Base-by-base conservation (phyloP, 2,888 invertebrate genomes). In the Embidobia sp. region DNA sequence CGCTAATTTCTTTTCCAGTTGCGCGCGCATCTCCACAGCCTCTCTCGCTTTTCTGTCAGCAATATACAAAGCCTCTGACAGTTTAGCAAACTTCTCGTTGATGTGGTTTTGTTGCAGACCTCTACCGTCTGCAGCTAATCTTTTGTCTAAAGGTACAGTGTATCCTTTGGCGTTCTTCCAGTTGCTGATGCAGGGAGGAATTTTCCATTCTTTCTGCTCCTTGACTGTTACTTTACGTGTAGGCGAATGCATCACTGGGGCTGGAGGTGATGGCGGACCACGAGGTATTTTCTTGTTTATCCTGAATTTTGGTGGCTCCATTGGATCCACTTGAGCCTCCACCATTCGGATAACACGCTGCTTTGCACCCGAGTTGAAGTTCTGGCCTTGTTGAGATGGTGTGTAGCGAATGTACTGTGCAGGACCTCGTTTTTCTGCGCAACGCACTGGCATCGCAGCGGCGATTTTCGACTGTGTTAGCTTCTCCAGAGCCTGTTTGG, bases 91-190 rank as follows among this genome's bases (percentile, higher is more conserved):
- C 90, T 99, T 99, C 88, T 99, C 99, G 88, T 99, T 99, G 66
- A 99, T 98, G 88, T 99, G 99, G 1, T 97, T 95, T 86, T 97
- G 97, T 86, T 99, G 99, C 1, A 99, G 91, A 0, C 99, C 99
- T 48, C 99, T 92, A 0, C 99, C 99, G 90, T 99, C 99, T 0
- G 99, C 99, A 0, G 99, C 99, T 75, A 99, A 91, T 75, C 99
- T 94, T 90, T 99, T 99, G 90, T 99, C 99, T 81, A 99, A 90
- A 0, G 99, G 99, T 81, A 99, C 98, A 0, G 99, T 99, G 91
- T 98, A 98, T 83, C 96, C 96, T 93, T 98, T 98, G 2, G 98
- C 97, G 90, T 99, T 99, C 91, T 99, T 99, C 99, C 99, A 99
- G 88, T 99, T 99, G 0, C 97, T 97, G 79, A 99, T 98, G 85